A percentile compares a stretch with the other conserved stretches of the same genome.
phyloP scores from a whole-genome alignment of 2,797 vertebrate genomes.

The Pempheris klunzingeri region DNA sequence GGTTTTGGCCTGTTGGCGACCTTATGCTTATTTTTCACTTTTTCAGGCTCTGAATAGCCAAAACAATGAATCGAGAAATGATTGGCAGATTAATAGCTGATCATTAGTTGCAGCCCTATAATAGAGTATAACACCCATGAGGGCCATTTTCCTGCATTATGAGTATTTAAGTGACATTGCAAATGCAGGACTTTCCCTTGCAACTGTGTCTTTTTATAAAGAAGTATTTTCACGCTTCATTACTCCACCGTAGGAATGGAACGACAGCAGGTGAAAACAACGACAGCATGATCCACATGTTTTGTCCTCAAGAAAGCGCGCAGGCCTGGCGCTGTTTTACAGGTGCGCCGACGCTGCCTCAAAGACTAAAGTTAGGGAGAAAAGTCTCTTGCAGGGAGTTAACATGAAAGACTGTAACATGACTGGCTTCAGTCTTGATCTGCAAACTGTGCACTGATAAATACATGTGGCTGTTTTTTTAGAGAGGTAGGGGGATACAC shows the following conservation, averaged over 20 bases:
- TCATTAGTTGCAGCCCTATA: not conserved
- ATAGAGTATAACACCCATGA: not conserved
- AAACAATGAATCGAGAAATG: no score
- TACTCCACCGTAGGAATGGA: no score
- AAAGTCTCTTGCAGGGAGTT: not conserved
- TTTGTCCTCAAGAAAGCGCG: no score
- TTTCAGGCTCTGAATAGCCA: not conserved
- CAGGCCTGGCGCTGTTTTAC: not conserved
- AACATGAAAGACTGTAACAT: not conserved
- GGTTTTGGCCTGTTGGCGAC: not conserved
- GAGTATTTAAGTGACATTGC: not conserved
- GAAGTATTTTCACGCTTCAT: no score
- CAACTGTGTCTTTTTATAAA: not conserved
- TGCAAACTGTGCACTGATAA: not conserved
- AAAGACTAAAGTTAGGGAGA: constrained; percentile 6
- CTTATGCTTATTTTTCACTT: no score
- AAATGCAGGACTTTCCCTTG: not conserved
- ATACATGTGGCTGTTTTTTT: not conserved
- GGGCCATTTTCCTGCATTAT: constrained; percentile 2
- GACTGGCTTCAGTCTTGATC: not conserved
- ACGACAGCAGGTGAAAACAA: no score
- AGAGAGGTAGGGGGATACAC: fast-evolving
- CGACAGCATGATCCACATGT: no score
- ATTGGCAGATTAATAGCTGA: not conserved
- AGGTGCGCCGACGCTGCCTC: not conserved